Conservation (phyloP, 2,113 vertebrate genomes). For the Nothoprocta perdicaria region DNA sequence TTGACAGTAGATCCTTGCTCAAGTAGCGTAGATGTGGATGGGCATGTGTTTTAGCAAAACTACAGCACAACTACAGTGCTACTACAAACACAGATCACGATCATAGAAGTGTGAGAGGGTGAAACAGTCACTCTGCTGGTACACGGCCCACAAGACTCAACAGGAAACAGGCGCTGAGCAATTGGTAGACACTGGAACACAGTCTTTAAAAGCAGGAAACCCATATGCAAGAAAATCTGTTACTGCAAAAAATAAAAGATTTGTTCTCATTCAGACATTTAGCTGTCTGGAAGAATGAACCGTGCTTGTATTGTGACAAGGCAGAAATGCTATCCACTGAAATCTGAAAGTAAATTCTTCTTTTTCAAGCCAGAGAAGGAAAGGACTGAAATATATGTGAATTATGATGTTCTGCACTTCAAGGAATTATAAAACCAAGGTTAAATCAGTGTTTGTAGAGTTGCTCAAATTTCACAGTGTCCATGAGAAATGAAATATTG, state of each 20-base stretch:
- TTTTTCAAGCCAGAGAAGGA: background rate
- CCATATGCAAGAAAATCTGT: background rate
- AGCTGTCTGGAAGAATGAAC: background rate
- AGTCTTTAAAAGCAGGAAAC: background rate
- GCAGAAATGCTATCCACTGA: background rate
- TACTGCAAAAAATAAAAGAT: background rate
- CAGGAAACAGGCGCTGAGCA: conserved; percentile 13
- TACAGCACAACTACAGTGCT: background rate
- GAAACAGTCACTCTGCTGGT: background rate
- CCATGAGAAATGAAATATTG: conserved; percentile 8
- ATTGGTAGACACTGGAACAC: background rate
- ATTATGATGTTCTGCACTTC: background rate
- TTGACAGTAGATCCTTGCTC: background rate
- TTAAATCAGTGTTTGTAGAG: background rate
- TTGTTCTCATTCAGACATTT: background rate
- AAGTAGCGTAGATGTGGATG: background rate
- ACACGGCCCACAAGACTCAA: background rate
- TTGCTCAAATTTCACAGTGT: conserved; percentile 19
- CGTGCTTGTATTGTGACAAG: background rate
- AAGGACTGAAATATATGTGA: background rate
- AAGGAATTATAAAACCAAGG: background rate
- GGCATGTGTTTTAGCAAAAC: background rate
- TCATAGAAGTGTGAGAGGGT: accelerated
- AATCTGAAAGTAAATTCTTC: background rate
- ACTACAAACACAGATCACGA: background rate